Base-by-base conservation (phyloP, 2,113 vertebrate genomes). In the Ardeotis arabs region DNA sequence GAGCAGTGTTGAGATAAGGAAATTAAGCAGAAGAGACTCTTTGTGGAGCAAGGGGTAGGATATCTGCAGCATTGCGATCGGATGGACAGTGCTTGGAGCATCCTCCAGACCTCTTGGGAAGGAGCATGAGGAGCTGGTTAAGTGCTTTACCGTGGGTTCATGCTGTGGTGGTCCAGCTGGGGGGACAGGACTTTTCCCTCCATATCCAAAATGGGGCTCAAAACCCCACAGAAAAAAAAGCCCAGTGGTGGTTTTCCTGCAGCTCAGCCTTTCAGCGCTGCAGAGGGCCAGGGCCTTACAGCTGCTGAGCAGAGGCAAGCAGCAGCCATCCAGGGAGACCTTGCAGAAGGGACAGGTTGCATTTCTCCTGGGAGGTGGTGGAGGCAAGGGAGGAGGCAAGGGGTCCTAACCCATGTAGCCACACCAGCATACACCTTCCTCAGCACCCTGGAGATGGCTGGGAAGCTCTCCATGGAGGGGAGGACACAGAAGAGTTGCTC, bases 291-390 rank as follows among this genome's bases (percentile, higher is more conserved):
- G 44, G 2, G 6, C 3, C 7, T 76, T 73, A 16, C 0, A 12
- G 18, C 28, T 1, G 0, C 3, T 4, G 16, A 55, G 19, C n/a
- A 29, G 4, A 8, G 45, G 33, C 35, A 66, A 37, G 29, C 14
- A 53, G 23, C 2, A 2, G 17, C 69, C 39, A 6, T 3, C 0
- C 19, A 41, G 14, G 10, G 9, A 52, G 9, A 17, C 60, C 20
- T 66, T 69, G 14, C 24, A 17, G 15, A 81, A 64, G 9, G 16
- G 12, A 17, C 20, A n/a, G 9, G 11, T 47, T 39, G 4, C 8
- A 2, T 66, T 87, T 82, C 8, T 69, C 3, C 50, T 66, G 63
- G 18, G n/a, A 91, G 12, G 6, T 22, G 27, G 3, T 28, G 5
- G 3, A 14, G 15, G 4, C 17, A 75, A 45, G 8, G 14, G 13